Base-by-base conservation (phyloP, 1,140 invertebrate genomes). In the Brachionus sp. region DNA sequence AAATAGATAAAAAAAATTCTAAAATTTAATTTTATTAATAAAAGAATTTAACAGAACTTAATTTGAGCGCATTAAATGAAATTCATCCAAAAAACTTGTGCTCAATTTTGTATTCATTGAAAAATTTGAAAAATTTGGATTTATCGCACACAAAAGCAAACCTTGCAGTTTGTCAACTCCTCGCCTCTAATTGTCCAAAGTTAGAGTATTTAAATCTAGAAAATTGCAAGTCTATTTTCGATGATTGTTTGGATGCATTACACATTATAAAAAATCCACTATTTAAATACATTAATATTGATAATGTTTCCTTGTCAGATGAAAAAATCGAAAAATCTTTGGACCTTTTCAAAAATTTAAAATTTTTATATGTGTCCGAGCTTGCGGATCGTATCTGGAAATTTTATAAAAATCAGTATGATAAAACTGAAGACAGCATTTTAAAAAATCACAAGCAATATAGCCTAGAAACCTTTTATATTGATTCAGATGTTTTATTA, bases 1-100 rank as follows among this genome's bases (percentile, higher is more conserved):
- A 80, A 13, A 12, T 62, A 29, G 9, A n/a, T 19, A 53, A n/a
- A n/a, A 50, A 9, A 3, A 29, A 9, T 33, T 6, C 23, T 42
- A 37, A 80, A 9, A 13, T 10, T 29, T 62, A 39, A 39, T 57
- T 62, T n/a, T 0, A 29, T 53, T 10, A n/a, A 39, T 75, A 33
- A 44, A 62, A 80, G 77, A 80, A 80, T 80, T 33, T 80, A 25
- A 37, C 37, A 23, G 77, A 80, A 66, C 50, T 80, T 9, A 44
- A 64, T 25, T 62, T 80, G 7, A 42, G 35, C 19, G 12, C 50
- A 62, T 25, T 39, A 29, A 42, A 39, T 44, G 77, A 80, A 12
- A 62, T 80, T 9, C 37, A 10, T 9, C 29, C 77, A 23, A 57
- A 62, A 16, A 23, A 62, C 16, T 25, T 80, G 16, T 62, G 62